Evolutionary conservation across 2,113 vertebrate genomes (phyloP).

Genomic region (Sebastes fasciatus): DNA sequence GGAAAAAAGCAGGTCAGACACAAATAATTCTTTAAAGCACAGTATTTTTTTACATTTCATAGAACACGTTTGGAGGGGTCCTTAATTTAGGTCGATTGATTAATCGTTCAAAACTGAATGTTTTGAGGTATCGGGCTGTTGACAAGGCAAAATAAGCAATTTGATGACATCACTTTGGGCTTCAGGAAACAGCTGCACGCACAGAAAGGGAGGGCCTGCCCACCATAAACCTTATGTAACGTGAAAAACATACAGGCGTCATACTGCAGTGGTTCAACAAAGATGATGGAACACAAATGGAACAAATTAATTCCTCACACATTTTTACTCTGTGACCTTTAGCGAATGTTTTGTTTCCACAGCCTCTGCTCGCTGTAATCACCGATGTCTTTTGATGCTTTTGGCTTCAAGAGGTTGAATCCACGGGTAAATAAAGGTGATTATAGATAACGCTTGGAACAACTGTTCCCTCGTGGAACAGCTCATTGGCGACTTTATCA

Average conservation of each 20-base stretch:
- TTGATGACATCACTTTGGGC: background rate
- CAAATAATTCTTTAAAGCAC: background rate
- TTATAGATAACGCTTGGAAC: background rate
- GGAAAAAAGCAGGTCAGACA: background rate
- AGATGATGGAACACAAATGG: background rate
- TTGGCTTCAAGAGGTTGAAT: slow-evolving; percentile 1
- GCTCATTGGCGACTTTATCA: slow-evolving; percentile 20
- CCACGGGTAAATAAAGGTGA: background rate
- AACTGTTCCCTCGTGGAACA: slow-evolving; percentile 27
- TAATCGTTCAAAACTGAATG: too few relatives aligned
- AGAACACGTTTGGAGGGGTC: background rate
- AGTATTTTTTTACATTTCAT: background rate
- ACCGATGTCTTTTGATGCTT: slow-evolving; percentile 30
- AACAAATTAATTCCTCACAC: slow-evolving; percentile 22
- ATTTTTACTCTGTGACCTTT: slow-evolving; percentile 39
- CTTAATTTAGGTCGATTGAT: background rate
- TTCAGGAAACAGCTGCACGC: background rate
- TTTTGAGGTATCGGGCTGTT: too few relatives aligned
- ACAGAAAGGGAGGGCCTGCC: background rate
- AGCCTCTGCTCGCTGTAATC: slow-evolving; percentile 8
- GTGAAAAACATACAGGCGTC: background rate
- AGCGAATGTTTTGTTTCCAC: slow-evolving; percentile 16
- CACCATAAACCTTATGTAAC: background rate
- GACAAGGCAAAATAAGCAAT: too few relatives aligned
- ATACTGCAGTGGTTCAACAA: background rate